phyloP scores from a whole-genome alignment of 2,113 vertebrate species.

The Aplodontia rufa region DNA sequence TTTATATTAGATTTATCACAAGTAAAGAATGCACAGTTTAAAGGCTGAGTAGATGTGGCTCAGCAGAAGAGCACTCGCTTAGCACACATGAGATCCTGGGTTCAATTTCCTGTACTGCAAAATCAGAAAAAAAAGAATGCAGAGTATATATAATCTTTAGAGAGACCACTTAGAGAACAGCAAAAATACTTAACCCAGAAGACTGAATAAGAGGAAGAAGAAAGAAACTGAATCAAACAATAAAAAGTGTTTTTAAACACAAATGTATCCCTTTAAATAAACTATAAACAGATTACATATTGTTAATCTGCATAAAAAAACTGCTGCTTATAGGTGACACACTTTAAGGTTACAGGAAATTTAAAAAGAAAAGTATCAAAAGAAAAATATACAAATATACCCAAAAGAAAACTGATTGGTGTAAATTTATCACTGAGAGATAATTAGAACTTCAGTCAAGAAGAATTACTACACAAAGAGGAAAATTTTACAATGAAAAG shows the following conservation, averaged over 20 bases:
- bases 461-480: not conserved
- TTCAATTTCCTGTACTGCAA: too few species aligned
- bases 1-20: not conserved
- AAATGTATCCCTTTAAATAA: not conserved
- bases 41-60: too few species aligned
- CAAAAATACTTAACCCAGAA: not conserved
- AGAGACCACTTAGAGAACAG: not conserved
- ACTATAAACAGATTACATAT: not conserved
- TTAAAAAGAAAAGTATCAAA: not conserved
- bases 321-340: not conserved
- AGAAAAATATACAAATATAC: not conserved
- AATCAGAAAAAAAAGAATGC: not conserved
- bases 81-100: too few species aligned
- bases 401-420: not conserved
- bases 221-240: not conserved
- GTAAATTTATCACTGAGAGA: not conserved
- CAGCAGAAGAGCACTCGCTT: too few species aligned
- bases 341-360: not conserved
- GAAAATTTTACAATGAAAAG: not conserved
- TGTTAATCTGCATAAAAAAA: not conserved
- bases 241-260: not conserved
- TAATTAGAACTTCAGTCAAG: not conserved
- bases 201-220: not conserved
- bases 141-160: not conserved
- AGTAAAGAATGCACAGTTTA: not conserved